phyloP scores from a whole-genome alignment of 2,888 invertebrate genomes.

The Andrena bicolor region DNA sequence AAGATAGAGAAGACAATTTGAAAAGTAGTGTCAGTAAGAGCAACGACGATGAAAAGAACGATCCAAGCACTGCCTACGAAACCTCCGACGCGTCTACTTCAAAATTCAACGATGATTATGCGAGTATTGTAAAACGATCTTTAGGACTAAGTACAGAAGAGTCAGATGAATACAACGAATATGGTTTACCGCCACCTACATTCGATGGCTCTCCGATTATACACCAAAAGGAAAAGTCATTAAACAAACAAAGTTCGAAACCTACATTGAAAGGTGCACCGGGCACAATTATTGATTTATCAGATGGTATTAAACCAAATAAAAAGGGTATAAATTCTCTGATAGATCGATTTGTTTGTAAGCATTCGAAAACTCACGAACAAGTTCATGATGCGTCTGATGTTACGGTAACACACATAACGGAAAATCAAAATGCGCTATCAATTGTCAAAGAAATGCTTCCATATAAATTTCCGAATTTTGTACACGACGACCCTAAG shows the following conservation, averaged over 20 bases:
- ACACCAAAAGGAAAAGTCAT: conserved; percentile 71
- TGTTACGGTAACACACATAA: conserved; percentile 69
- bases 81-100: not conserved
- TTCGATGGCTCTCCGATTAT: conserved; percentile 28
- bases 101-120: conserved; percentile 15
- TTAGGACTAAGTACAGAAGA: conserved; percentile 16
- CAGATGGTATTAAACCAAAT: conserved; percentile 85
- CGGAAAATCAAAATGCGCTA: conserved; percentile 69
- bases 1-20: not conserved
- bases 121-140: conserved; percentile 1
- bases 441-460: conserved; percentile 41
- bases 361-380: conserved; percentile 88
- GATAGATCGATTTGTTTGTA: conserved; percentile 89
- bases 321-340: conserved; percentile 88
- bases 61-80: not conserved
- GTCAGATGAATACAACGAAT: conserved; percentile 28
- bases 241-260: conserved; percentile 72
- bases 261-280: conserved; percentile 86
- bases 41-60: not conserved
- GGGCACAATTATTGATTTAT: conserved; percentile 88
- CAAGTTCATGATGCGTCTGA: conserved; percentile 85
- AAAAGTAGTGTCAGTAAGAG: not conserved
- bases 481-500: conserved; percentile 71
- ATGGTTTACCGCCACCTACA: conserved; percentile 60
- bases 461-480: conserved; percentile 48